Base-by-base conservation (phyloP, 2,113 vertebrate genomes). In the Ictalurus punctatus region DNA sequence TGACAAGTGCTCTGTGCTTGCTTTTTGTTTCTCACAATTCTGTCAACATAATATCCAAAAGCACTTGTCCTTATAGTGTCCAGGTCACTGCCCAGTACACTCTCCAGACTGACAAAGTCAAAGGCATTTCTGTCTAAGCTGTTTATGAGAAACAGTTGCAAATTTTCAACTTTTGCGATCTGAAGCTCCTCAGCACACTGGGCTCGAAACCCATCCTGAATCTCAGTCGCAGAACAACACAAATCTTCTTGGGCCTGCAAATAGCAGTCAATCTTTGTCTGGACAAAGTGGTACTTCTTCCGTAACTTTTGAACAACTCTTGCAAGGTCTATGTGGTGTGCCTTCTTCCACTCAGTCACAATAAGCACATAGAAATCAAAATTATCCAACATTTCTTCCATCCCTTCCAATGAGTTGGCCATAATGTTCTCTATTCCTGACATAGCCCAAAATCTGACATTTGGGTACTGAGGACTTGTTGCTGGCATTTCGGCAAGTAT, bases 31-130 rank as follows among this genome's bases (percentile, higher is more conserved):
- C 3, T 56, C 5, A 87, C 69, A 52, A 63, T 65, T 89, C 27
- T 79, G 16, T 40, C 52, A 40, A 91, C 37, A 79, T 90, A 84
- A 80, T 90, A 83, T 79, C 86, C 79, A 86, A 91, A 91, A 56
- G 90, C 90, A 79, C 83, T 91, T 71, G 44, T 54, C 83, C 84
- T 90, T 81, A 88, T 85, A 30, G 84, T 86, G n/a, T 78, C 76
- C 52, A 91, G 82, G 59, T 91, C 86, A 86, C 83, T 58, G 30
- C 59, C 23, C 52, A 91, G 67, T 48, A 83, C 84, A 86, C 61
- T 90, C 80, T 91, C 86, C 79, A 91, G 82, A 84, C 59, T n/a
- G 25, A 83, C 79, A 88, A 91, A 91, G 83, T 91, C 90, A 37
- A 86, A 71, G 16, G 37, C 40, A 59, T 52, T 80, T 88, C 14